phyloP scores from a whole-genome alignment of 2,797 vertebrate genomes.

The Pogonophryne albipinna region DNA sequence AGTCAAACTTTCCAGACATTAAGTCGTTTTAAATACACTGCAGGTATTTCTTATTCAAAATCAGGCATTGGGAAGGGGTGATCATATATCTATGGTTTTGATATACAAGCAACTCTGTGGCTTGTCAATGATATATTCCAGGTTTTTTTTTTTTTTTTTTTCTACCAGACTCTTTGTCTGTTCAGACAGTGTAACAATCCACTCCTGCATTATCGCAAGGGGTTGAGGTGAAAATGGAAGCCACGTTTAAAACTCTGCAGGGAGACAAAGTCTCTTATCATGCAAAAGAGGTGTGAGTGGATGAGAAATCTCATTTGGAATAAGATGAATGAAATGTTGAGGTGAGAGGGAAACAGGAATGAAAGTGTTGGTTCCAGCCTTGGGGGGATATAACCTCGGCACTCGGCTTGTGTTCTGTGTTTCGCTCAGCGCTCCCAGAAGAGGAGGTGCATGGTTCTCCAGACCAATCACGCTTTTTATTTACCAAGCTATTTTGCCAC shows the following conservation, averaged over 20 bases:
- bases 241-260: conserved; percentile 52
- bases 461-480: conserved; percentile 47
- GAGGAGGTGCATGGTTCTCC: conserved; percentile 55
- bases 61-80: no score
- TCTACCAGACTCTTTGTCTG: conserved; percentile 36
- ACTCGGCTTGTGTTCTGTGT: conserved; percentile 50
- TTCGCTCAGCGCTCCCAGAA: conserved; percentile 57
- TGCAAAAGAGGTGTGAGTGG: conserved; percentile 52
- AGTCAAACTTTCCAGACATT: no score
- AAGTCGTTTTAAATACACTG: no score
- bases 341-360: conserved; percentile 36
- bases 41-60: no score
- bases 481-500: conserved; percentile 60
- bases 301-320: conserved; percentile 61
- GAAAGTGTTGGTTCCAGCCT: conserved; percentile 51
- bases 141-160: no score
- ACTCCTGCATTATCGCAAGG: conserved; percentile 35
- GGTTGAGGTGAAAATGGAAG: conserved; percentile 68
- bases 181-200: conserved; percentile 43
- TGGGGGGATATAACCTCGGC: conserved; percentile 53
- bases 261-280: conserved; percentile 52
- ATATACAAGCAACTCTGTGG: no score
- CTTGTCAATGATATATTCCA: no score
- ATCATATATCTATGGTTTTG: no score
- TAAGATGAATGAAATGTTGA: conserved; percentile 52